Evolutionary conservation across 2,113 vertebrate genomes (phyloP).

Genomic region (Platichthys flesus): DNA sequence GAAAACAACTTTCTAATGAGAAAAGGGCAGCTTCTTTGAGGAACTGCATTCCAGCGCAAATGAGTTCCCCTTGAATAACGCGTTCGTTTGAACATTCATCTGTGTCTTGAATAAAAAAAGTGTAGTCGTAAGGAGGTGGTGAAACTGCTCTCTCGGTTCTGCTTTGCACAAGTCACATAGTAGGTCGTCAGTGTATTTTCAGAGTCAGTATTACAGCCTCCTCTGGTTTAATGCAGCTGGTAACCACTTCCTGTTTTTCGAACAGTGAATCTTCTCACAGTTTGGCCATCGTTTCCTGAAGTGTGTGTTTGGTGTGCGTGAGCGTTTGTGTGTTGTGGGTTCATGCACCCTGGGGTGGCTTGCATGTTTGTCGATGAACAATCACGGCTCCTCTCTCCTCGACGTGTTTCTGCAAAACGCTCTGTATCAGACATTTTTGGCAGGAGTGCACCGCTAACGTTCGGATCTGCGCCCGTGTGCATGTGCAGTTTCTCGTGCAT

Average conservation of each 20-base stretch:
- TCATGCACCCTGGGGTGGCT: background rate
- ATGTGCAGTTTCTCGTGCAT: background rate
- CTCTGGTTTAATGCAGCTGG: conserved; percentile 73
- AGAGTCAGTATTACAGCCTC: conserved; percentile 53
- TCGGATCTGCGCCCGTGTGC: background rate
- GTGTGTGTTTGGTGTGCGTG: conserved; percentile 67
- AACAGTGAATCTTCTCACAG: conserved; percentile 81
- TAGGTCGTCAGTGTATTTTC: conserved; percentile 43
- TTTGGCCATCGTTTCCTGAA: conserved; percentile 79
- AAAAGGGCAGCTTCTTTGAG: conserved; percentile 8
- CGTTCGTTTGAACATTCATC: background rate
- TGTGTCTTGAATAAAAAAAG: conserved; percentile 15
- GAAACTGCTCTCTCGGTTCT: conserved; percentile 39
- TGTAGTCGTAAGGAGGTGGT: background rate
- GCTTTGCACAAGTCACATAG: conserved; percentile 38
- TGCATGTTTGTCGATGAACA: conserved; percentile 60
- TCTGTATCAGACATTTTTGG: background rate
- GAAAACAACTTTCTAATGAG: conserved; percentile 12
- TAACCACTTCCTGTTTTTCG: conserved; percentile 80
- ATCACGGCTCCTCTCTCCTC: conserved; percentile 77
- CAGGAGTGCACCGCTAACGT: background rate
- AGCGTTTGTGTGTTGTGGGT: conserved; percentile 42
- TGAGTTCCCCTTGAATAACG: background rate
- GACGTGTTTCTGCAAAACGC: conserved; percentile 5
- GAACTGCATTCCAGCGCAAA: conserved; percentile 25